Conservation (phyloP, 2,888 invertebrate species). For the Dicycla oo region DNA sequence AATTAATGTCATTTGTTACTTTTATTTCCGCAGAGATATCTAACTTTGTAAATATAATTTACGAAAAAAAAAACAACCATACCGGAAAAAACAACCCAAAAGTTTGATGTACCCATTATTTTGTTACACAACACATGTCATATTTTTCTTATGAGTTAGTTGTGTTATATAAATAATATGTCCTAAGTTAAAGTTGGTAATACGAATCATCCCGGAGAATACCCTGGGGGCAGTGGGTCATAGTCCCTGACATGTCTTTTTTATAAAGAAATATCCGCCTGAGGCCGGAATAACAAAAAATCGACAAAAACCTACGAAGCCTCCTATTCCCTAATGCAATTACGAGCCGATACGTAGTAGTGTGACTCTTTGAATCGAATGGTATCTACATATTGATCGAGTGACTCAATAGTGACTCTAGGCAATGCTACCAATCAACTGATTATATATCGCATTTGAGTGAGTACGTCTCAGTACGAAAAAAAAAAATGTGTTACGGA, state of each 20-base stretch:
- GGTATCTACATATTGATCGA: constrained; percentile 25
- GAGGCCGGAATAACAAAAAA: constrained; percentile 38
- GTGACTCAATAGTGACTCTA: neutral
- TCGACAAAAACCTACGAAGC: constrained; percentile 30
- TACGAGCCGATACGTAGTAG: constrained; percentile 30
- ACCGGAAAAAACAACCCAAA: constrained; percentile 23
- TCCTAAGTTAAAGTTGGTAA: constrained; percentile 52
- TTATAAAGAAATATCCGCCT: constrained; percentile 54
- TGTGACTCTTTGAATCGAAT: constrained; percentile 22
- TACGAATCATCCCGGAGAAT: constrained; percentile 44
- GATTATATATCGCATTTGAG: neutral
- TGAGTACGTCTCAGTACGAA: neutral
- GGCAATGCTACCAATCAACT: neutral
- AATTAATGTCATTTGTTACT: constrained; percentile 18
- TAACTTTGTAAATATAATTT: constrained; percentile 25
- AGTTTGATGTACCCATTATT: constrained; percentile 39
- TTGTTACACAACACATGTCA: constrained; percentile 25
- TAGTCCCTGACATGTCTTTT: constrained; percentile 54
- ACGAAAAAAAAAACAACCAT: neutral
- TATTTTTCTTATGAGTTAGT: constrained; percentile 31
- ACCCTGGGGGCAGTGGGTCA: constrained; percentile 57
- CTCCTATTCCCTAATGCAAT: constrained; percentile 63
- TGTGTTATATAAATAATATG: constrained; percentile 36
- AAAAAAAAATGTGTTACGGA: neutral
- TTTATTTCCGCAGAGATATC: neutral